phyloP scores from a whole-genome alignment of 2,113 vertebrate genomes.

The Neolamprologus brichardi region DNA sequence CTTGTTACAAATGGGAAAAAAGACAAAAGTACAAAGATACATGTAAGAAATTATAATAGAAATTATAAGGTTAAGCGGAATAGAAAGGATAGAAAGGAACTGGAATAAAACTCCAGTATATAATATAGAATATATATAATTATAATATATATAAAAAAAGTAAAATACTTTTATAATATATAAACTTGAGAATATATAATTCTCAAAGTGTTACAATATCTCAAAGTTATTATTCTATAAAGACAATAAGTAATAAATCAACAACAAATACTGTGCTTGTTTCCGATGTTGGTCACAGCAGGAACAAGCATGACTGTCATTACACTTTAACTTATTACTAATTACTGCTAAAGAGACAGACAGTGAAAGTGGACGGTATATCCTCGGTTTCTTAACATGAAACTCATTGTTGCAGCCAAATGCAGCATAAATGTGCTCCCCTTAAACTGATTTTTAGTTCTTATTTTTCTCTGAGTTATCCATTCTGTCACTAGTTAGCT shows the following conservation, averaged over 20 bases:
- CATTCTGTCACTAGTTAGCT: background rate
- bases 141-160: too few relatives aligned
- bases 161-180: too few relatives aligned
- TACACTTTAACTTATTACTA: background rate
- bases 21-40: background rate
- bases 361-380: background rate
- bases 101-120: too few relatives aligned
- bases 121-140: too few relatives aligned
- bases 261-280: background rate
- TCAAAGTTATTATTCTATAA: background rate
- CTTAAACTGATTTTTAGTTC: background rate
- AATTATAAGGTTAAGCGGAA: background rate
- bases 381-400: background rate
- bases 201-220: background rate
- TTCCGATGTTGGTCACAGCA: background rate
- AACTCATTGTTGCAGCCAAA: background rate
- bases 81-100: background rate
- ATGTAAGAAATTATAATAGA: background rate
- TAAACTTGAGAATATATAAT: background rate
- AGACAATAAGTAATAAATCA: background rate
- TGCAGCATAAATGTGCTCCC: background rate
- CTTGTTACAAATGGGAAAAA: background rate
- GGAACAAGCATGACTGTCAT: background rate
- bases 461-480: background rate
- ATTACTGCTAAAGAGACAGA: background rate